Percentiles rank a stretch among this genome's conserved stretches.
Evolutionary conservation across 1,140 invertebrate genomes (phyloP).

Genomic region (Ptiloglossa arizonensis): DNA sequence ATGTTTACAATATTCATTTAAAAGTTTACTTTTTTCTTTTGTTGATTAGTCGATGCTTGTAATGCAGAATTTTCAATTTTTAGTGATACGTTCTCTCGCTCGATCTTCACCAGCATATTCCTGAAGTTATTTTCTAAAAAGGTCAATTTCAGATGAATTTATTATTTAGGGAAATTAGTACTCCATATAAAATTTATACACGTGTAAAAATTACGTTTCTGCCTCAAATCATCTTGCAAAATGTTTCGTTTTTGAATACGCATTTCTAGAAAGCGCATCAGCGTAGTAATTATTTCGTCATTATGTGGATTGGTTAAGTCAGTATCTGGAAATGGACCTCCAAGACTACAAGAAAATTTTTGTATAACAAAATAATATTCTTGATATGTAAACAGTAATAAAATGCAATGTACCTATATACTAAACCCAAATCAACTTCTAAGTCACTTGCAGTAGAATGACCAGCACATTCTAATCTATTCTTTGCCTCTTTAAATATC

Average conservation of each 20-base stretch:
- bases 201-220: constrained; percentile 76
- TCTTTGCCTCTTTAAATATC: constrained; percentile 80
- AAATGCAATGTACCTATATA: constrained; percentile 81
- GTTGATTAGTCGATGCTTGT: constrained; percentile 84
- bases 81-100: constrained; percentile 85
- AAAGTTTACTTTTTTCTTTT: constrained; percentile 81
- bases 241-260: constrained; percentile 84
- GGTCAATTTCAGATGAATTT: neutral
- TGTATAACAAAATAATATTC: neutral
- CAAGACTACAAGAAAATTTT: constrained; percentile 64
- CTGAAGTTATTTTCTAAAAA: constrained; percentile 85
- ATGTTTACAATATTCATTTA: constrained; percentile 30
- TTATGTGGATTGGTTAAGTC: constrained; percentile 86
- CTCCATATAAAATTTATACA: neutral
- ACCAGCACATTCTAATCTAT: constrained; percentile 82
- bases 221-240: constrained; percentile 78
- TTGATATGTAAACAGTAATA: neutral
- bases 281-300: constrained; percentile 84
- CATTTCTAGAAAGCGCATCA: constrained; percentile 87
- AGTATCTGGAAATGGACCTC: constrained; percentile 84
- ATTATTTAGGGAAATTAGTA: constrained; percentile 31
- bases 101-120: constrained; percentile 84
- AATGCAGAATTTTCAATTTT: constrained; percentile 85
- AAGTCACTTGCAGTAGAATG: constrained; percentile 82
- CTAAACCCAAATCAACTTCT: constrained; percentile 85